Percentiles rank a stretch among this genome's conserved stretches.
phyloP scores from a whole-genome alignment of 2,797 vertebrate genomes.

The Pitangus sulphuratus region DNA sequence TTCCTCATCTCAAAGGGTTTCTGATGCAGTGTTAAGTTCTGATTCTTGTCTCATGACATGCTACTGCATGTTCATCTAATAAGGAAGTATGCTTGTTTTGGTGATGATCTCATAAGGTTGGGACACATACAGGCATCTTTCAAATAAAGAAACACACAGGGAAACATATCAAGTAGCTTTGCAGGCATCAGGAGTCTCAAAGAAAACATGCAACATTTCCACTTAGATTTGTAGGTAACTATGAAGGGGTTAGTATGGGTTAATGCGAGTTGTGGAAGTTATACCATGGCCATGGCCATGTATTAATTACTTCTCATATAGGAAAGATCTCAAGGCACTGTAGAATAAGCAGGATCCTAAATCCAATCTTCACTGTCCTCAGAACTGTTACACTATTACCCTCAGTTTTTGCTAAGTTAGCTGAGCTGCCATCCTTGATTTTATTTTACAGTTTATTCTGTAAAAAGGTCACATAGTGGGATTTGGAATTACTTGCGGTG shows the following conservation, averaged over 20 bases:
- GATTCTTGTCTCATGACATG: fast-evolving
- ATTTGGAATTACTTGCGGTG: not conserved
- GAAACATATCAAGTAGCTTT: not conserved
- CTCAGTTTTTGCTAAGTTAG: not conserved
- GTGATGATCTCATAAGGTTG: not conserved
- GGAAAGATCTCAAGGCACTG: not conserved
- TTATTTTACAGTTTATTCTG: not conserved
- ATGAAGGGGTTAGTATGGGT: fast-evolving
- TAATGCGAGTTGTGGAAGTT: not conserved
- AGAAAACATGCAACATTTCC: not conserved
- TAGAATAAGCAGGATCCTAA: not conserved
- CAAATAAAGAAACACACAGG: not conserved
- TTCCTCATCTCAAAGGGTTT: not conserved
- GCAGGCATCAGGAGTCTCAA: not conserved
- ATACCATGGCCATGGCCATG: fast-evolving
- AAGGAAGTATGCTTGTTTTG: not conserved
- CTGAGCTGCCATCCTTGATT: not conserved
- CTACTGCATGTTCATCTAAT: not conserved
- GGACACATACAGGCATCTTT: not conserved
- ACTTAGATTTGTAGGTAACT: not conserved
- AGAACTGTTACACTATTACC: not conserved
- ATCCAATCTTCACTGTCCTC: not conserved
- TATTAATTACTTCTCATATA: not conserved
- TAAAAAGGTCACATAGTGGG: not conserved
- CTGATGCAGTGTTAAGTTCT: not conserved